Evolutionary conservation across 2,888 invertebrate species (phyloP), one percentile per base, ranked within the genome.

Genomic region (Hirudinaria manillensis): DNA sequence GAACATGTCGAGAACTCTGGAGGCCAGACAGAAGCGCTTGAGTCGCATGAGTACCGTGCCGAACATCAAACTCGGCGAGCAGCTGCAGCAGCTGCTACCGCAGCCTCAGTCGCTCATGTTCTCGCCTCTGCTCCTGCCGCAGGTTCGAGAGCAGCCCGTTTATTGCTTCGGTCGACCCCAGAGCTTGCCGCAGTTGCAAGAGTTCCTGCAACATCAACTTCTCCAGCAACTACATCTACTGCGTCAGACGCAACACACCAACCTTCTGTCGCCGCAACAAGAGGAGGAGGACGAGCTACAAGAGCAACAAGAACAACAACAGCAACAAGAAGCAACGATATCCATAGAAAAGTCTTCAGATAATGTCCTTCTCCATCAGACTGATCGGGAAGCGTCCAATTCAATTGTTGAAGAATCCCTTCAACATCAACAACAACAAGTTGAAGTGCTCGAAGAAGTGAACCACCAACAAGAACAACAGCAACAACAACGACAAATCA

Each of bases 31-130:
- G 76, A 80, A 77, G 67, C 51, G 77, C n/a, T 36, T 76, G 4
- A 77, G 77, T 36, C 77, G 80, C 24, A 80, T 80, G 80, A 77
- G 80, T 56, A 80, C 80, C 7, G 79, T 80, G 79, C 80, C 80
- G 29, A 78, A 79, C 55, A 79, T 79, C 61, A 79, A 79, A 51
- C 38, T 79, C 16, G 74, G 71, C 24, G 74, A 75, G 16, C 32
- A 70, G 32, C 29, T 74, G 13, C 66, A 38, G 16, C 32, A 70
- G 32, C 38, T 74, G 27, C 66, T n/a, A 7, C 71, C 71, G 4
- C 68, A 68, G 21, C 32, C 21, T 2, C 68, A 68, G 6, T 36
- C 68, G 6, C 36, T 68, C 6, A 2, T 68, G 4, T 68, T 66
- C 21, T 24, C 10, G 16, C 66, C 74, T 3, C 74, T 56, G 19